Percentiles rank a stretch among this genome's conserved stretches.
Evolutionary conservation across 1,140 invertebrate species (phyloP).

Genomic region (Tyrophagus putrescentiae): DNA sequence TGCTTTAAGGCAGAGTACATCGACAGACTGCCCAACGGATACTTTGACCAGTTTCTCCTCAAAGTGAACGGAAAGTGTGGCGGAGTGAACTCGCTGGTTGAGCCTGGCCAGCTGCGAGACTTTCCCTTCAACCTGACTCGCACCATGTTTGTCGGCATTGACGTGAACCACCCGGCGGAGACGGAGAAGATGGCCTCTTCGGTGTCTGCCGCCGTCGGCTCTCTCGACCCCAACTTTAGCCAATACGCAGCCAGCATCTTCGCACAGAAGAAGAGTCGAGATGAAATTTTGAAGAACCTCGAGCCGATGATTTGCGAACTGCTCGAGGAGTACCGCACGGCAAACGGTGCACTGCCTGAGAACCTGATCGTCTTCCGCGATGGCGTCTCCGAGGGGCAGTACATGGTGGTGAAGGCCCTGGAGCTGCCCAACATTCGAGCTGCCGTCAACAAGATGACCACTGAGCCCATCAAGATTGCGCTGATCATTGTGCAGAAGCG

Average conservation of each 20-base stretch:
- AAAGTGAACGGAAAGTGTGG: constrained; percentile 73
- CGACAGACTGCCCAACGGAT: background rate
- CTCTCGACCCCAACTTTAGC: constrained; percentile 1
- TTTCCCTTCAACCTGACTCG: background rate
- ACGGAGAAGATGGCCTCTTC: constrained; percentile 57
- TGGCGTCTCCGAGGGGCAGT: no score
- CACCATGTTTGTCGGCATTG: constrained; percentile 38
- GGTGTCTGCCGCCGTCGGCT: constrained; percentile 50
- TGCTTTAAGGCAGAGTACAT: background rate
- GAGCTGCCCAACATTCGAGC: no score
- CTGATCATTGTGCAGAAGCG: no score
- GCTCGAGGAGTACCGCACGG: constrained; percentile 37
- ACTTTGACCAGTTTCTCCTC: constrained; percentile 51
- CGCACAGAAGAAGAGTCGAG: constrained; percentile 14
- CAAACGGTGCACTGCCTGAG: no score
- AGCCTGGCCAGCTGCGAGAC: constrained; percentile 26
- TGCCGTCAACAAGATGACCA: no score
- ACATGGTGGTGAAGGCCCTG: no score
- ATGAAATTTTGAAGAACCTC: constrained; percentile 17
- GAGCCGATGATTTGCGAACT: constrained; percentile 13
- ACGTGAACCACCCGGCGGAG: constrained; percentile 64
- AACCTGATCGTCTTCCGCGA: no score
- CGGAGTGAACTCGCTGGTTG: constrained; percentile 57
- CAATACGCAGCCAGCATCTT: constrained; percentile 13
- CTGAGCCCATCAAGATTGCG: no score